Percentiles rank a stretch among this genome's conserved stretches.
Conservation (phyloP, 1,140 invertebrate species). For the Maconellicoccus hirsutus region DNA sequence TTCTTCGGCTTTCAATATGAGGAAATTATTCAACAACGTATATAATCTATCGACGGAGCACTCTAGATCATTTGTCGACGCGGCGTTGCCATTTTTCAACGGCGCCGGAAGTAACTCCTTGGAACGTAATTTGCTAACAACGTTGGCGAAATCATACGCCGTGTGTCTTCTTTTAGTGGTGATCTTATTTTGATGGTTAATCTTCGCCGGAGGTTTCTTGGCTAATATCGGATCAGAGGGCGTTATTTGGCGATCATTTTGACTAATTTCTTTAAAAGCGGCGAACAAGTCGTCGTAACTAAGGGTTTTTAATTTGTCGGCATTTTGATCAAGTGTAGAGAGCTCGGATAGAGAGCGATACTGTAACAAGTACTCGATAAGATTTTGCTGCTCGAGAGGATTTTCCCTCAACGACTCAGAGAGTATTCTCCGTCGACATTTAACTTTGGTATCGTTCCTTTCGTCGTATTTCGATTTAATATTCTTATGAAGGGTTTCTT, state of each 20-base stretch:
- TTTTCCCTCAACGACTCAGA: slow-evolving; percentile 31
- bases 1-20: slow-evolving; percentile 43
- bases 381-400: slow-evolving; percentile 30
- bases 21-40: slow-evolving; percentile 37
- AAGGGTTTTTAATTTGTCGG: slow-evolving; percentile 26
- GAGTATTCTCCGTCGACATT: slow-evolving; percentile 14
- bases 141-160: slow-evolving; percentile 5
- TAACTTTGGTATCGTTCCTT: background rate
- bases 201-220: background rate
- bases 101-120: background rate
- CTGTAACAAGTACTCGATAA: slow-evolving; percentile 28
- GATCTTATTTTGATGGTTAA: background rate
- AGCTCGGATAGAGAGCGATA: slow-evolving; percentile 24
- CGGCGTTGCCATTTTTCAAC: background rate
- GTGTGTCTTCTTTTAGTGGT: slow-evolving; percentile 11
- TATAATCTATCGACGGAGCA: slow-evolving; percentile 34
- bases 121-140: background rate
- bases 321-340: slow-evolving; percentile 14
- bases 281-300: slow-evolving; percentile 32
- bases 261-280: slow-evolving; percentile 29
- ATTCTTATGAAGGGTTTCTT: slow-evolving; percentile 27
- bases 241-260: slow-evolving; percentile 5
- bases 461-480: background rate
- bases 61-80: background rate
- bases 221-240: background rate